Percentiles rank a stretch among this genome's conserved stretches.
These are phyloP conservation scores for Progne subis DNA, from an alignment of 2,113 vertebrate species.

Conservation along the genomic window DNA sequence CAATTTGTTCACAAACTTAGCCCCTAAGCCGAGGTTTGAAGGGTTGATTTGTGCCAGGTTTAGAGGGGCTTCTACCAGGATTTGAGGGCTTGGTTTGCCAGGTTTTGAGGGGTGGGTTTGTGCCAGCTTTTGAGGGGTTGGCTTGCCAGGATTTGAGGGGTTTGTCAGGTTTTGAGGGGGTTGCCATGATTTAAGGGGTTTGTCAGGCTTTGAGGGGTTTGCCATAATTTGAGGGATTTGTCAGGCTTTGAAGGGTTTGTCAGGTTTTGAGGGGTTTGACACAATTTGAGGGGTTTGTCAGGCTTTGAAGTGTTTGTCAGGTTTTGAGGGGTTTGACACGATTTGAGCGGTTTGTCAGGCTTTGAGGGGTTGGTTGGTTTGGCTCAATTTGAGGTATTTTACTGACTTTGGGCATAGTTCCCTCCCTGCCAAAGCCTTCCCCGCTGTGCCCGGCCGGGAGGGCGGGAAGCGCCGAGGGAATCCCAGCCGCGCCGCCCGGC, in stretches of 20 bases:
- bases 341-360: fast-evolving
- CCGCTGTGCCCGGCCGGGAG: neutral
- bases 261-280: neutral
- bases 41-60: neutral
- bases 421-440: neutral
- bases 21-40: fast-evolving
- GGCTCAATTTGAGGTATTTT: neutral
- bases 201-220: neutral
- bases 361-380: neutral
- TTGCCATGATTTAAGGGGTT: neutral
- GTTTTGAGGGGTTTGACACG: neutral
- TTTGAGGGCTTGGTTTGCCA: neutral
- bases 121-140: neutral
- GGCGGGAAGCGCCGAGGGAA: neutral
- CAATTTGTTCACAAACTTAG: fast-evolving
- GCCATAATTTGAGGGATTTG: neutral
- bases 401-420: fast-evolving
- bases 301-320: neutral
- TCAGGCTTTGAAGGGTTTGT: neutral
- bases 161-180: neutral
- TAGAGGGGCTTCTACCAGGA: neutral
- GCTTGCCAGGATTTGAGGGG: neutral
- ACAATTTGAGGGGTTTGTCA: neutral
- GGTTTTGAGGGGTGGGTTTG: neutral
- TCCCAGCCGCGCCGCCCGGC: fast-evolving